Base-by-base conservation (phyloP, 2,113 vertebrate species). In the Callaeas wilsoni region DNA sequence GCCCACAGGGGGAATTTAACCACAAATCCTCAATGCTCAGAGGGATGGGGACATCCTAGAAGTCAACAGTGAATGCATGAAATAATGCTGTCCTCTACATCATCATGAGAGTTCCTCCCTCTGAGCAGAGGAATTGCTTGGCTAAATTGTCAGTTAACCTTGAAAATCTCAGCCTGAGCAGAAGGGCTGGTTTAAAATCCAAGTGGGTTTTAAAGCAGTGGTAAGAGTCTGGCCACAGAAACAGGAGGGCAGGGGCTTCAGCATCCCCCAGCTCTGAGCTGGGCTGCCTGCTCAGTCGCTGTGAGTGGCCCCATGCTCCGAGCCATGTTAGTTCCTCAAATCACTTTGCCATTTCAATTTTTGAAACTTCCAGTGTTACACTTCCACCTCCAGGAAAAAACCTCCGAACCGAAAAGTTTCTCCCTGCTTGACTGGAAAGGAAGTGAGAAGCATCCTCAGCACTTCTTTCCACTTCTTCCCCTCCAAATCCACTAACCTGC, bases 281-380 rank as follows among this genome's bases (percentile, higher is more conserved):
- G 64, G 49, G 25, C 60, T 74, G 49, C 18, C 49, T 74, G 29
- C n/a, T 64, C 0, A 0, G 25, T 30, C 0, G 0, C 30, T 64
- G 41, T 16, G 59, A 78, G 68, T 7, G 1, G 10, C 32, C 41
- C 10, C 33, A 1, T 7, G 15, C 26, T 63, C 18, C 3, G 0
- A 21, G 23, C 13, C 1, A 0, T 22, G 23, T 39, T 35, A 71
- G 7, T 16, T 52, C 16, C 44, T 76, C 47, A 30, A 65, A 74
- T 46, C 35, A 33, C 27, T 56, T 52, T 49, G 25, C 37, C 1
- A 60, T 73, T 82, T 62, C 23, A 46, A 5, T 84, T 87, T 84
- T 77, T 32, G 10, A 21, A 41, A 42, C 16, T 46, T 50, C 14
- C 22, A 37, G 9, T n/a, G n/a, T 30, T 63, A 35, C 2, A 2